phyloP scores from a whole-genome alignment of 2,113 vertebrate genomes.

The Antechinus flavipes region DNA sequence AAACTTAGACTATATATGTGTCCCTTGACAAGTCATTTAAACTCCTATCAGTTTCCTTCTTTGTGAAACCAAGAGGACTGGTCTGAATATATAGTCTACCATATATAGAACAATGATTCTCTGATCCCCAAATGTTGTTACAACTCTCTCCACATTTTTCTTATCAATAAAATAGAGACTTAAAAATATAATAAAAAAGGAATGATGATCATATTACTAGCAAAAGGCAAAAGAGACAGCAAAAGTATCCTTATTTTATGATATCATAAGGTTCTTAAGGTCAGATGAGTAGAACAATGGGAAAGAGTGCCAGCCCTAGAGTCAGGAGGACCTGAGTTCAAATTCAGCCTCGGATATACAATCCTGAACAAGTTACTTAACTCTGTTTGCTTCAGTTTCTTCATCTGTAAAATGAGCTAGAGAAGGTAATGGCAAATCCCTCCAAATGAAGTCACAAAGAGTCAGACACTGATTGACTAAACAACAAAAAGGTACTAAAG shows the following conservation, averaged over 20 bases:
- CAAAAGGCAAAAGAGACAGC: background rate
- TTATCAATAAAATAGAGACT: background rate
- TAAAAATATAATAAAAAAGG: background rate
- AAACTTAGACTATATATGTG: too few species aligned
- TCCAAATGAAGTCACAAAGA: background rate
- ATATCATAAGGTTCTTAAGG: background rate
- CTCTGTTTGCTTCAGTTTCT: background rate
- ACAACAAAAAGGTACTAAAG: too few species aligned
- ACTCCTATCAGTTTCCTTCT: too few species aligned
- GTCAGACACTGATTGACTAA: background rate
- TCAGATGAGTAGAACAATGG: background rate
- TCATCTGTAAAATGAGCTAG: background rate
- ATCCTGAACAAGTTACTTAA: background rate
- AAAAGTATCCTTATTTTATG: background rate
- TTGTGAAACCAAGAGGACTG: too few species aligned
- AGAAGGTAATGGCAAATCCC: background rate
- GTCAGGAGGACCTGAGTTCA: background rate
- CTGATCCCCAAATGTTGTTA: background rate
- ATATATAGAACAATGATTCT: too few species aligned
- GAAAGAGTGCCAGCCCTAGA: background rate
- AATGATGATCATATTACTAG: background rate
- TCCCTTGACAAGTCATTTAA: too few species aligned
- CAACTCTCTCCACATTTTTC: background rate
- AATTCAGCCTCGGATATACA: background rate
- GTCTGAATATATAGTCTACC: too few species aligned